Evolutionary conservation across 2,888 invertebrate genomes (phyloP).

Genomic region (Chaetogeoica ovagalla): DNA sequence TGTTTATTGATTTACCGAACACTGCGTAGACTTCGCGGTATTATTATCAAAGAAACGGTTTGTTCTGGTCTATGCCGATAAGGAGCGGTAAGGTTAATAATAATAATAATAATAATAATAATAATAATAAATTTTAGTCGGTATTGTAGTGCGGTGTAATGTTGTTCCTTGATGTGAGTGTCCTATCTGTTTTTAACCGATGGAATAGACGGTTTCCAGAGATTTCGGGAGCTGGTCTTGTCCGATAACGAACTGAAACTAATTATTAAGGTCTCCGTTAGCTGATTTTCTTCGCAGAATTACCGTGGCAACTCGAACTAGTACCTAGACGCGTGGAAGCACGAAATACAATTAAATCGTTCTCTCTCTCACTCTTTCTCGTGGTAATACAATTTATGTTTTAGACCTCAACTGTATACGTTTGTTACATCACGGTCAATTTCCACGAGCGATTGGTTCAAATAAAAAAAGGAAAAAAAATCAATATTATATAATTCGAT

Average conservation of each 20-base stretch:
- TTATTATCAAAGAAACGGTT: neutral
- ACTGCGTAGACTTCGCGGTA: neutral
- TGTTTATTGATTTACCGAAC: neutral
- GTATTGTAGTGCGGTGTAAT: neutral
- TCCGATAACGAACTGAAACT: slow-evolving; percentile 43
- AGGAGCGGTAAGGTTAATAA: neutral
- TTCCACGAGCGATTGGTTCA: too few relatives aligned
- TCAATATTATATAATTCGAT: too few relatives aligned
- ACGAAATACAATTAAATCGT: too few relatives aligned
- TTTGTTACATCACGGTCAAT: too few relatives aligned
- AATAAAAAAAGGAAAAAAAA: too few relatives aligned
- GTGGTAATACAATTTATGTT: too few relatives aligned
- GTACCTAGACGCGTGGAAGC: too few relatives aligned
- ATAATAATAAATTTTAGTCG: neutral
- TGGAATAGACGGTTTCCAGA: neutral
- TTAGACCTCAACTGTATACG: too few relatives aligned
- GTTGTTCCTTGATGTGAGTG: slow-evolving; percentile 27
- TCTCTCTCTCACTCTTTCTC: too few relatives aligned
- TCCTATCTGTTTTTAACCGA: too few relatives aligned
- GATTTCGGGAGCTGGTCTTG: slow-evolving; percentile 26
- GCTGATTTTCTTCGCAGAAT: slow-evolving; percentile 2
- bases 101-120: too few relatives aligned
- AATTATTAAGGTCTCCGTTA: slow-evolving; percentile 27
- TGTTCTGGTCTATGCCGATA: slow-evolving; percentile 24
- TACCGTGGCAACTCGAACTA: neutral